Conservation (phyloP, 1,140 invertebrate genomes). For the Helicoverpa zea region DNA sequence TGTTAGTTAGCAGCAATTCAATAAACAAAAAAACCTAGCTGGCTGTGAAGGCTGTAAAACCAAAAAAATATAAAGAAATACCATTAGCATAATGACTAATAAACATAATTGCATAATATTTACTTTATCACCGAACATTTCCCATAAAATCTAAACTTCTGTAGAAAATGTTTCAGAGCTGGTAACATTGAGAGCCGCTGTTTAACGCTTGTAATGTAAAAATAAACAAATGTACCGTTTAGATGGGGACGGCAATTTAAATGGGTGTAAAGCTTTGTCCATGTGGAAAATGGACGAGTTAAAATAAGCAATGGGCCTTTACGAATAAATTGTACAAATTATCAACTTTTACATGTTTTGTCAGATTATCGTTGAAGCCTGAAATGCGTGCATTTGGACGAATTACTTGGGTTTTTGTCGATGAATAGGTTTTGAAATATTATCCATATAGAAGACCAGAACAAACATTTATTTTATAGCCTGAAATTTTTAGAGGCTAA, state of each 20-base stretch:
- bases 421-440: not conserved
- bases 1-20: too few species aligned
- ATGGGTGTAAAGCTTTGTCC: conserved; percentile 16
- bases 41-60: too few species aligned
- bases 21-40: too few species aligned
- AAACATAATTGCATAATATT: too few species aligned
- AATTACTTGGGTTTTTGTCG: not conserved
- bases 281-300: conserved; percentile 24
- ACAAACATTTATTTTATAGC: too few species aligned
- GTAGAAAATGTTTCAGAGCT: not conserved
- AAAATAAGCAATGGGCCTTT: conserved; percentile 4
- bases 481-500: too few species aligned
- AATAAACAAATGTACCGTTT: conserved; percentile 39
- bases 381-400: not conserved
- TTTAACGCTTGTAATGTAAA: conserved; percentile 30
- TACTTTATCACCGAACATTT: too few species aligned
- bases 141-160: not conserved
- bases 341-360: conserved; percentile 27
- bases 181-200: conserved; percentile 27
- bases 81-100: too few species aligned
- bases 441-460: too few species aligned
- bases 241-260: conserved; percentile 34
- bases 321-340: not conserved
- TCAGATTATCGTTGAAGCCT: not conserved
- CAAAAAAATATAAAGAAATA: too few species aligned